phyloP scores from a whole-genome alignment of 2,113 vertebrate species.

The Bolborhynchus lineola region DNA sequence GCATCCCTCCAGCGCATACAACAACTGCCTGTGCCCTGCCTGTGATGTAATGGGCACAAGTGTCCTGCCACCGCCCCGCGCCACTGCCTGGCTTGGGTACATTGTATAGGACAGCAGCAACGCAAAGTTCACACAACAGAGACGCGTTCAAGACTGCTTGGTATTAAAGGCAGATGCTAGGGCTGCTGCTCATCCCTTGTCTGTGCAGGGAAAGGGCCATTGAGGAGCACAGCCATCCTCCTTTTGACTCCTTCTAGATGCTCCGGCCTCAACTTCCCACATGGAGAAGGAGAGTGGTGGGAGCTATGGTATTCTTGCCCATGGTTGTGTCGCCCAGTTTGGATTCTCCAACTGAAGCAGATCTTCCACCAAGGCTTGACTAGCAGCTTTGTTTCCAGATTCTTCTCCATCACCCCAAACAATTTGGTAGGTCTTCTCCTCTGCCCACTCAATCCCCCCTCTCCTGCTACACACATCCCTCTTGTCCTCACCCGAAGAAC shows the following conservation, averaged over 20 bases:
- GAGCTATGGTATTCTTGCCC: neutral
- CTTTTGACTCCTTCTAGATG: neutral
- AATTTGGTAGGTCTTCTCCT: neutral
- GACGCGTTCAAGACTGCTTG: neutral
- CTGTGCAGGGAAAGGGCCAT: neutral
- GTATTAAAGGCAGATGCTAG: neutral
- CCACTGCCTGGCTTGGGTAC: conserved; percentile 51
- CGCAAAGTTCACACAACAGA: neutral
- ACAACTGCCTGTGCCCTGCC: conserved; percentile 71
- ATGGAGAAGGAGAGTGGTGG: neutral
- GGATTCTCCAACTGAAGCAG: neutral
- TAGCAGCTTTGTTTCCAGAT: neutral
- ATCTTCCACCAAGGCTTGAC: rapidly evolving
- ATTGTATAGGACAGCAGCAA: conserved; percentile 21
- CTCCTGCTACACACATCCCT: neutral
- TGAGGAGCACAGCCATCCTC: neutral
- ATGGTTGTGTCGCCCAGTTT: rapidly evolving
- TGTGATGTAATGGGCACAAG: conserved; percentile 75
- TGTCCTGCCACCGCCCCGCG: conserved; percentile 72
- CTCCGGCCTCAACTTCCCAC: neutral
- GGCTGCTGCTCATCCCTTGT: neutral
- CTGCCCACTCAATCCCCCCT: neutral
- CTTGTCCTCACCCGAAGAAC: rapidly evolving
- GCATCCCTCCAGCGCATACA: neutral
- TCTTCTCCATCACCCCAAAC: neutral